Percentiles rank a stretch among this genome's conserved stretches.
Conservation (phyloP, 2,113 vertebrate genomes). For the Notothenia coriiceps region DNA sequence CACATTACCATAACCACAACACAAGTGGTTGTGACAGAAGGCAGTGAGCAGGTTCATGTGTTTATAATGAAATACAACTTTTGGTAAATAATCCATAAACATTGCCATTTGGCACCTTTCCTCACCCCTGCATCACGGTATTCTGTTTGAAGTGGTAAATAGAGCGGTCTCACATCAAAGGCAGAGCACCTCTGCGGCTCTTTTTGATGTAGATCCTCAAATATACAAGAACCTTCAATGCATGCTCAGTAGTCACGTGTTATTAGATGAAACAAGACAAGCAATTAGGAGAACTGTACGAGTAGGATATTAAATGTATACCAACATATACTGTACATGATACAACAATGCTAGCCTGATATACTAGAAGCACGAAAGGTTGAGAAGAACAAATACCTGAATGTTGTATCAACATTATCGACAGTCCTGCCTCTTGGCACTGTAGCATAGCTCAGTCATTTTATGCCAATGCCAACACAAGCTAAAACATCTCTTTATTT, state of each 20-base stretch:
- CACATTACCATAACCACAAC: neutral
- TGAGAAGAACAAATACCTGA: neutral
- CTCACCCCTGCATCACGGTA: slow-evolving; percentile 44
- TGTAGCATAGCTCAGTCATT: neutral
- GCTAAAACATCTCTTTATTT: neutral
- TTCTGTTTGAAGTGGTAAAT: slow-evolving; percentile 75
- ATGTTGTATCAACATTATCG: neutral
- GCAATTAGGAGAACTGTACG: neutral
- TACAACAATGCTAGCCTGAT: neutral
- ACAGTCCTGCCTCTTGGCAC: neutral
- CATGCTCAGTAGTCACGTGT: slow-evolving; percentile 2
- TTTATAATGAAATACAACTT: slow-evolving; percentile 56
- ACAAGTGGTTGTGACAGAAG: slow-evolving; percentile 17
- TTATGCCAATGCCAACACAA: neutral
- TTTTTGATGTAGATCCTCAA: slow-evolving; percentile 62
- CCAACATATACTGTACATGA: neutral
- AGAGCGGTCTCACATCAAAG: slow-evolving; percentile 67
- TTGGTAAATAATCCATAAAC: slow-evolving; percentile 62
- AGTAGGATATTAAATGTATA: neutral
- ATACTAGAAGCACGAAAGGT: neutral
- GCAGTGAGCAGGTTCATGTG: slow-evolving; percentile 23
- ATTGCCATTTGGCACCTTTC: slow-evolving; percentile 55
- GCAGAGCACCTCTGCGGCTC: neutral
- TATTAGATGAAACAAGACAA: slow-evolving; percentile 20
- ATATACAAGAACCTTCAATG: slow-evolving; percentile 30